Evolutionary conservation across 92 coral and sea anemone genomes (phyloP), one percentile per base, ranked within the genome.

Genomic region (Zoanthus sociatus): DNA sequence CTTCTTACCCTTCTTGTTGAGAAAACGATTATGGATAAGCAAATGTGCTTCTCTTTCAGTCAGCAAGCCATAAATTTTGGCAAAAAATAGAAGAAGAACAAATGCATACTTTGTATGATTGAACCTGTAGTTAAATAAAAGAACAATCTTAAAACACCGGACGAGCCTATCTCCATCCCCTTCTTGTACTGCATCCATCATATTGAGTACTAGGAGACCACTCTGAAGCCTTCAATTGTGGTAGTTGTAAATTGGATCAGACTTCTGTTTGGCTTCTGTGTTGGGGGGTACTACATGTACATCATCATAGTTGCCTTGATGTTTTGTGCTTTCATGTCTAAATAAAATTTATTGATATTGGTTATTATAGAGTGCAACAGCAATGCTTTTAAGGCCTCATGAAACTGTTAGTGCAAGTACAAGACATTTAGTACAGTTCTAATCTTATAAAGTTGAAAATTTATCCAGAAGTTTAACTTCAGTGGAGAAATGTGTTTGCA

Each of bases 161-260:
- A 89, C 87, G 48, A 92, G 91, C 89, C 95, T 86, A 33, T 42
- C 21, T 42, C 93, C 93, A 83, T 92, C 91, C 60, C 95, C 95
- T 82, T 92, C 92, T 79, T 90, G 87, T 45, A 92, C 83, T 46
- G 95, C 93, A 89, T 89, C 92, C 6, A 55, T 87, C 55, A 92
- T 86, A 67, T 89, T 87, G 53, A 70, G 37, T 50, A 89, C 77
- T n/a, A 89, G 74, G 20, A 91, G 89, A 14, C 94, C 94, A 91
- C 91, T 87, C 79, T 91, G 94, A n/a, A 91, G 73, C 79, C 95
- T 83, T 45, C 93, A 89, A 92, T 84, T 90, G 44, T 90, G 95
- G 79, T 92, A 92, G 70, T 92, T 87, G 73, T 18, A 91, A 7
- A 77, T 83, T 15, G 82, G 18, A 84, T 91, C 89, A 30, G 83